A percentile compares a stretch with the other conserved stretches of the same genome.
phyloP scores from a whole-genome alignment of 2,888 invertebrate species.

The Mechanitis messenoides region DNA sequence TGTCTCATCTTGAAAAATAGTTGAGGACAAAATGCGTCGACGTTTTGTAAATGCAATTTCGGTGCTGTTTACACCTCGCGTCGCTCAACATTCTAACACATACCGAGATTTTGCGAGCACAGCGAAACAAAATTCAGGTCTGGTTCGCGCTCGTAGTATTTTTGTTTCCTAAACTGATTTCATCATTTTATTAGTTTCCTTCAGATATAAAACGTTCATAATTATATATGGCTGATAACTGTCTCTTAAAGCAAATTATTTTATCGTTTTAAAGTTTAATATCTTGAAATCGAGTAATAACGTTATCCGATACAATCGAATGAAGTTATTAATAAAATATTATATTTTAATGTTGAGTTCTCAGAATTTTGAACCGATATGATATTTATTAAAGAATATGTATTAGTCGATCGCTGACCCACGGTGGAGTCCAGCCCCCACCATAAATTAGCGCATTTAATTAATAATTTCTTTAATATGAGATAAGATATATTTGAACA shows the following conservation, averaged over 20 bases:
- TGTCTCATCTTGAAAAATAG: too few species aligned
- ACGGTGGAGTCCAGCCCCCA: slow-evolving; percentile 35
- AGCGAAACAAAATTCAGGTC: too few species aligned
- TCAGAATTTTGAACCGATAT: slow-evolving; percentile 52
- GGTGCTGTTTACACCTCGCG: too few species aligned
- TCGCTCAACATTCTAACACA: too few species aligned
- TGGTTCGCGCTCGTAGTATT: too few species aligned
- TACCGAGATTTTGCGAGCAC: too few species aligned
- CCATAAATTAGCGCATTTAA: slow-evolving; percentile 72
- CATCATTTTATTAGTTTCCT: too few species aligned
- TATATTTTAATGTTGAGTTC: slow-evolving; percentile 33
- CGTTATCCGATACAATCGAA: slow-evolving; percentile 19
- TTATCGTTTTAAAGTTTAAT: neutral
- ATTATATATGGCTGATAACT: neutral
- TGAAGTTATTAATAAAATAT: slow-evolving; percentile 30
- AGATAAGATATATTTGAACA: slow-evolving; percentile 70
- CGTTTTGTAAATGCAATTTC: too few species aligned
- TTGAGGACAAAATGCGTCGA: too few species aligned
- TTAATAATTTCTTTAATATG: slow-evolving; percentile 71
- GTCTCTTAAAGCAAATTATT: neutral
- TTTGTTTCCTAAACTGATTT: too few species aligned
- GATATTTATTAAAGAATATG: slow-evolving; percentile 61
- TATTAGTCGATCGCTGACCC: slow-evolving; percentile 43
- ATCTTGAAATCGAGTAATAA: slow-evolving; percentile 10
- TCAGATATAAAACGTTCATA: too few species aligned